Base-by-base conservation (phyloP, 2,888 invertebrate species). In the Hydriomena furcata region DNA sequence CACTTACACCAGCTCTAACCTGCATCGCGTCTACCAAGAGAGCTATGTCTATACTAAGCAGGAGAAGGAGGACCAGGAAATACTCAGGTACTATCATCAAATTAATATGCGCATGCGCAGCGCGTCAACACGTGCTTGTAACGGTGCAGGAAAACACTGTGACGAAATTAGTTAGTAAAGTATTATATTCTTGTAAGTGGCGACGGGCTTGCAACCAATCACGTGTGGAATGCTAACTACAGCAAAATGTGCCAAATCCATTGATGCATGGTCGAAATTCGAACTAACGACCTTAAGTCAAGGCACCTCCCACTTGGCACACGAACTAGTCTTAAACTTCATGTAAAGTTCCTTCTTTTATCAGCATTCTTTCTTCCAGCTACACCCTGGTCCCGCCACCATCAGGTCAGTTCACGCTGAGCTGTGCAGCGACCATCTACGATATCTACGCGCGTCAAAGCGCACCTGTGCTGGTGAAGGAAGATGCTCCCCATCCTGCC, bases 401-500 rank as follows among this genome's bases (percentile, higher is more conserved):
- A 0, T 76, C 68, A 11, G 91, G 91, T 0, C 91, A 92, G 58
- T 87, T 93, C 59, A 69, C 88, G 12, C 78, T 93, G 55, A 83
- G 91, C 55, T 93, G 93, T 65, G 91, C 91, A 50, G 92, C 93
- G 5, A 90, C 91, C 10, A 90, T 93, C 53, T 93, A 89, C 75
- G 91, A 92, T 64, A 84, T 93, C 63, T 93, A 93, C 74, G 84
- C 91, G 43, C 82, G 92, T 54, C 91, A 88, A 66, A 92, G 92
- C 58, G 85, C 91, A 10, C 88, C 91, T 10, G 77, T 91, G 5
- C 76, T 79, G 72, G 84, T 93, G 45, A 84, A 84, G 61, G 93
- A 93, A 49, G 93, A 93, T 54, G 87, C 92, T 0, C 92, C 92
- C 0, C 83, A 75, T 38, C 91, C 89, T 0, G 90, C 89, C 10